Conservation (phyloP, 2,113 vertebrate species). For the Centropristis striata region DNA sequence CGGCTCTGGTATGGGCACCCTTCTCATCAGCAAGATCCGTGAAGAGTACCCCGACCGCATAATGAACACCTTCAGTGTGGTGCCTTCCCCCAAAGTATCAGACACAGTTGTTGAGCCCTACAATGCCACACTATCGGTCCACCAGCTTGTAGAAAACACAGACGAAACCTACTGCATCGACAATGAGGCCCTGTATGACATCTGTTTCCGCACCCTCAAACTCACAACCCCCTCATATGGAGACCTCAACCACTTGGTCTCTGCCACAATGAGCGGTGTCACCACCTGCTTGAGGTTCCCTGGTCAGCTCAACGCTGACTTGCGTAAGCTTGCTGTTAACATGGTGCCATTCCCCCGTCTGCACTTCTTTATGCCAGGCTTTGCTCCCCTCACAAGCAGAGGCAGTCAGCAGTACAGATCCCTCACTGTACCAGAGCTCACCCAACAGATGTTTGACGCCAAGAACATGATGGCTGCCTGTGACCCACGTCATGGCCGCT, state of each 20-base stretch:
- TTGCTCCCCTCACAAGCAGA: conserved; percentile 87
- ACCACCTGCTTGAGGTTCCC: conserved; percentile 89
- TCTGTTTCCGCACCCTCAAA: conserved; percentile 90
- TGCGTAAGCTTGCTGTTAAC: conserved; percentile 87
- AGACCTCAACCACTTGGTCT: conserved; percentile 88
- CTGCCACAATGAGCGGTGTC: conserved; percentile 88
- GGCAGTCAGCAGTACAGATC: conserved; percentile 89
- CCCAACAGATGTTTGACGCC: conserved; percentile 88
- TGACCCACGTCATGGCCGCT: conserved; percentile 87
- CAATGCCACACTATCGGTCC: conserved; percentile 88
- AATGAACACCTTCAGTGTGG: conserved; percentile 90
- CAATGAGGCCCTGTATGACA: conserved; percentile 88
- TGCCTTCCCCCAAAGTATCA: conserved; percentile 88
- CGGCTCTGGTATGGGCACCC: conserved; percentile 87
- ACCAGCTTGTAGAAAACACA: conserved; percentile 89
- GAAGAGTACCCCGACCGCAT: conserved; percentile 89
- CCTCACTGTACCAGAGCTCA: conserved; percentile 87
- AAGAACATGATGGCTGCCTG: conserved; percentile 91
- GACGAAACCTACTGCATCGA: conserved; percentile 90
- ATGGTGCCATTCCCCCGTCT: conserved; percentile 90
- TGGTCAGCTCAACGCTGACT: conserved; percentile 88
- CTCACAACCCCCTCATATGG: conserved; percentile 88
- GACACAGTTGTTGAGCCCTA: conserved; percentile 89
- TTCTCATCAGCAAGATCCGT: conserved; percentile 89
- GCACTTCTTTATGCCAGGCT: conserved; percentile 90